Percentiles rank a stretch among this genome's conserved stretches.
Evolutionary conservation across 2,797 vertebrate genomes (phyloP).

Genomic region (Neosilurus hyrtlii): DNA sequence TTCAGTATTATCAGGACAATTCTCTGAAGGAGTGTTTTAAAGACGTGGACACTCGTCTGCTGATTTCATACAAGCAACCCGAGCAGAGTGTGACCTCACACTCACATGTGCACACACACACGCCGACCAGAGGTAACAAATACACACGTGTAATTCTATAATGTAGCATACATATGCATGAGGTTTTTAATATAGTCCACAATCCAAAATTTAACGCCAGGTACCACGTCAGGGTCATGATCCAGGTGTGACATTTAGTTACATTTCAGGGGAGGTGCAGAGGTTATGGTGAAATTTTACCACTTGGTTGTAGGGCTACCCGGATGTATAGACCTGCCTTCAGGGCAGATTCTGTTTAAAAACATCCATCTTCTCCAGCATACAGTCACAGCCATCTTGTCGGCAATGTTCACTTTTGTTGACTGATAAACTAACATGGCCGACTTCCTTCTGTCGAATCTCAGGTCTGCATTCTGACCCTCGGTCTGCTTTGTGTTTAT

Average conservation of each 20-base stretch:
- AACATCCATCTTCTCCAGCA: neutral
- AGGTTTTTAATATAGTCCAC: neutral
- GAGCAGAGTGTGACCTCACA: constrained; percentile 68
- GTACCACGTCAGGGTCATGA: neutral
- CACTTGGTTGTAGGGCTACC: no score
- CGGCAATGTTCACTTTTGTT: neutral
- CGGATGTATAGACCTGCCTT: no score
- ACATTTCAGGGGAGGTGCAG: no score
- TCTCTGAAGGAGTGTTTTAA: constrained; percentile 91
- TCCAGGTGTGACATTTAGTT: no score
- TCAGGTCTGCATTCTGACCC: constrained; percentile 3
- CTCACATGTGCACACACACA: constrained; percentile 9
- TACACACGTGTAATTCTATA: neutral
- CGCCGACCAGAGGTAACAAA: constrained; percentile 24
- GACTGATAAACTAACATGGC: neutral
- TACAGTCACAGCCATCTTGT: neutral
- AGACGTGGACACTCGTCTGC: constrained; percentile 81
- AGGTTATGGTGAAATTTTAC: no score
- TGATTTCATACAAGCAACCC: constrained; percentile 81
- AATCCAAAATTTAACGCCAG: neutral
- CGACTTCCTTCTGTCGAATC: neutral
- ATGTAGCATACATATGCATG: neutral
- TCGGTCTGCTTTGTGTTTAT: no score
- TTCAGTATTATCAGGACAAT: constrained; percentile 84
- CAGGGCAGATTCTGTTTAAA: neutral